phyloP scores from a whole-genome alignment of 2,797 vertebrate species.

The Mus spretus region DNA sequence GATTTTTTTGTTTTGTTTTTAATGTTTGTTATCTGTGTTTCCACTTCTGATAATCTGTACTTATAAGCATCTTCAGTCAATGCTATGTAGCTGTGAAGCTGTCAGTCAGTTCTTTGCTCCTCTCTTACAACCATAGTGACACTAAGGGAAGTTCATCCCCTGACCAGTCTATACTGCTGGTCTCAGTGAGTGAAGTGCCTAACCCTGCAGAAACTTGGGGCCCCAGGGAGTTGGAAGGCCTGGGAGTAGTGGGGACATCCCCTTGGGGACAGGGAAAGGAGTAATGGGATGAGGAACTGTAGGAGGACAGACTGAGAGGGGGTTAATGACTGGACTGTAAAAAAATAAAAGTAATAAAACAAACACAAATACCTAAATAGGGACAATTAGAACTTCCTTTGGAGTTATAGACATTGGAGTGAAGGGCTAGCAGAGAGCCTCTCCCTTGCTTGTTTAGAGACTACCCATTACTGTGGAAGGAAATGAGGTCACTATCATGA shows the following conservation, averaged over 20 bases:
- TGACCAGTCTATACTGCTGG: background rate
- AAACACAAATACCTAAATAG: background rate
- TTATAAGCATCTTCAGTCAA: background rate
- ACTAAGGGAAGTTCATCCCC: background rate
- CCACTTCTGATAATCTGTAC: background rate
- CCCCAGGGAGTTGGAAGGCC: too few species aligned
- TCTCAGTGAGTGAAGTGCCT: too few species aligned
- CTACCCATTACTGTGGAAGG: background rate
- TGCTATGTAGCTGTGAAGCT: background rate
- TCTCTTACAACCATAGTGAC: background rate
- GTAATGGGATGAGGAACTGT: too few species aligned
- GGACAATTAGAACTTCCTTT: background rate
- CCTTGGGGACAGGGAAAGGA: too few species aligned
- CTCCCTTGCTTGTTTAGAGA: background rate
- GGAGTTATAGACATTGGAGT: background rate
- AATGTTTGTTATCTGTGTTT: background rate
- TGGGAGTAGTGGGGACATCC: too few species aligned
- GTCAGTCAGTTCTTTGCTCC: background rate
- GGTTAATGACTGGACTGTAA: too few species aligned
- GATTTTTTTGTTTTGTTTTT: background rate
- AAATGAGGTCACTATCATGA: slow-evolving; percentile 24
- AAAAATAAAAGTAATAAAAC: too few species aligned
- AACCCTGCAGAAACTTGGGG: too few species aligned
- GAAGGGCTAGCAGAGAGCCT: background rate
- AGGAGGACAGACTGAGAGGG: too few species aligned